Conservation (phyloP, 2,888 invertebrate genomes). For the Dasysyrphus tricinctus region DNA sequence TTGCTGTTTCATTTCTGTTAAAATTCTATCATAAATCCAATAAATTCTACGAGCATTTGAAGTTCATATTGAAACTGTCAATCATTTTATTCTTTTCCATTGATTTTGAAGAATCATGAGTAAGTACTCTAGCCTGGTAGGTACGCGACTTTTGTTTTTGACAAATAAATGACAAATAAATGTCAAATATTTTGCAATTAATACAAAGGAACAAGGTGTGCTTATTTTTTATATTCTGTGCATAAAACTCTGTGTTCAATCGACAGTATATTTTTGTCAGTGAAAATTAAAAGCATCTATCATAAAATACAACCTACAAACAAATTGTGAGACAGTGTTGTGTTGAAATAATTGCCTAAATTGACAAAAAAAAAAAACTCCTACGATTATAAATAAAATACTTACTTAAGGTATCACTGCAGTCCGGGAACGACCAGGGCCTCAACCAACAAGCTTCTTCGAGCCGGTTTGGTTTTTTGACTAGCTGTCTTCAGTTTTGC, state of each 20-base stretch:
- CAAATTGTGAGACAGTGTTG: neutral
- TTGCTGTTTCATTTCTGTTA: neutral
- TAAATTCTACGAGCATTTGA: constrained; percentile 7
- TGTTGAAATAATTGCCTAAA: neutral
- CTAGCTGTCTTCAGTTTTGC: too few species aligned
- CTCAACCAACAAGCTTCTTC: too few species aligned
- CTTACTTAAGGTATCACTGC: too few species aligned
- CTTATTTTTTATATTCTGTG: neutral
- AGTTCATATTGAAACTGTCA: constrained; percentile 33
- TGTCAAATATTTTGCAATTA: constrained; percentile 67
- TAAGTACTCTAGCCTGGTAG: neutral
- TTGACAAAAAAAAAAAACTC: too few species aligned
- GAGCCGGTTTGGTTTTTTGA: too few species aligned
- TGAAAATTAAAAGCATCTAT: constrained; percentile 21
- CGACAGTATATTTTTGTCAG: constrained; percentile 25
- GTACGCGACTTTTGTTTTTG: constrained; percentile 50
- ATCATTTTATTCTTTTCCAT: constrained; percentile 8
- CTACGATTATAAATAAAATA: too few species aligned
- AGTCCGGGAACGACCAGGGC: too few species aligned
- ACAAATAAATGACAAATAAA: constrained; percentile 56
- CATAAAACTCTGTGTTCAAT: neutral
- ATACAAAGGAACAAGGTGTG: constrained; percentile 10
- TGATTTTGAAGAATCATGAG: neutral
- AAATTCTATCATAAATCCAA: constrained; percentile 15
- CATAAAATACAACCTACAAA: neutral